A percentile compares a stretch with the other conserved stretches of the same genome.
Conservation (phyloP, 2,888 invertebrate species). For the Eurytoma californica region DNA sequence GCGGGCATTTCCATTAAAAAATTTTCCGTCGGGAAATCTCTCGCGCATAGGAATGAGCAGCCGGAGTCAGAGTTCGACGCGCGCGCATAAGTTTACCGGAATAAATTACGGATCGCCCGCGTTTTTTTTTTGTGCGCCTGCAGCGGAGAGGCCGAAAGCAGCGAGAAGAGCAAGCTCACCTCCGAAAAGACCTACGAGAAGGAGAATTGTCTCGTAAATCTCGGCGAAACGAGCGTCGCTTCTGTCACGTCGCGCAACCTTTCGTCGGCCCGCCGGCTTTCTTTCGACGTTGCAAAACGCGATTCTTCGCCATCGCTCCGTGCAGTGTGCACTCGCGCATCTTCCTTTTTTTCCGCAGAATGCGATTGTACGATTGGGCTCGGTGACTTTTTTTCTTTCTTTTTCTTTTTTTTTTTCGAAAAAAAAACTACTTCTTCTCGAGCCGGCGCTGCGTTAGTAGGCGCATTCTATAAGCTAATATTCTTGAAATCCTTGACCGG, state of each 20-base stretch:
- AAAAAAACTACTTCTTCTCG: conserved; percentile 2
- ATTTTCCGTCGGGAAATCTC: conserved; percentile 13
- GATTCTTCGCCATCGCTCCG: background rate
- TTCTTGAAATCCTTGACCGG: conserved; percentile 10
- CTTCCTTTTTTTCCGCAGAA: conserved; percentile 15
- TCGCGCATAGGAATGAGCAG: background rate
- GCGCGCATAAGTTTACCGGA: background rate
- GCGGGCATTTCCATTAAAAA: background rate
- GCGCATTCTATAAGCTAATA: background rate
- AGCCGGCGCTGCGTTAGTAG: background rate
- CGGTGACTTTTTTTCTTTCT: conserved; percentile 16
- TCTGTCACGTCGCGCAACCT: conserved; percentile 56
- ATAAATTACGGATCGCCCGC: conserved; percentile 12
- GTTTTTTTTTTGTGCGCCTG: background rate
- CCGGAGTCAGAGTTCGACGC: background rate
- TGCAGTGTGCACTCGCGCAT: conserved; percentile 13
- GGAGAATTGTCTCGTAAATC: conserved; percentile 64
- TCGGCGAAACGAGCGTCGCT: conserved; percentile 59
- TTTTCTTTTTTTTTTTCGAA: background rate
- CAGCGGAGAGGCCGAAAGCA: too few relatives aligned
- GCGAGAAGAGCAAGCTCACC: background rate
- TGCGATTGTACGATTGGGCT: background rate
- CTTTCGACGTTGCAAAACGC: conserved; percentile 51
- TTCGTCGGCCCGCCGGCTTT: conserved; percentile 57
- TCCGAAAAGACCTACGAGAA: conserved; percentile 13